Evolutionary conservation across 2,888 invertebrate genomes (phyloP), one percentile per base, ranked within the genome.

Genomic region (Eristalis intricaria): DNA sequence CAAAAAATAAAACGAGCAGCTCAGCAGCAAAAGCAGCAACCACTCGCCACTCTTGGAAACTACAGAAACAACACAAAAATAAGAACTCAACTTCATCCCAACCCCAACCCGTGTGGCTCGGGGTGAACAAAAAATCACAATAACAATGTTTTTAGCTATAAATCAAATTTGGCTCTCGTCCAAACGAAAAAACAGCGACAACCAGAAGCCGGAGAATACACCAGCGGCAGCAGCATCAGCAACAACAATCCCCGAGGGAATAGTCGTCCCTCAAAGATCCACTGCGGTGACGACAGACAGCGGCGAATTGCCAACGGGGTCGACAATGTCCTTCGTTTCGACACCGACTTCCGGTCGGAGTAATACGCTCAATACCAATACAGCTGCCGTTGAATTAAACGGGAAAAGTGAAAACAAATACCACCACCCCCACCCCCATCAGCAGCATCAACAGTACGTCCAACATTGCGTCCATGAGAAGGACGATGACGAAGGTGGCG

Each of bases 101-200:
- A 11, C 50, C 15, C 26, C 35, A 68, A 35, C 43, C 78, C 69
- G 78, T 86, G 83, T 65, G 78, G 74, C 61, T 61, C 56, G 76
- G 71, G 75, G 79, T 76, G 38, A 79, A 79, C 43, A 13, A 60
- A 71, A 78, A 86, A 83, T 74, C 63, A 63, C 65, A 78, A 86
- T 78, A 86, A 84, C 84, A 76, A 87, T 87, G 87, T 87, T 87
- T 80, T 58, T 84, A 84, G 87, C 87, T 84, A 80, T 84, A 84
- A 87, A 87, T 87, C 87, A 84, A 87, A 87, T 80, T 87, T 87
- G 87, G 87, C 87, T 84, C 19, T 76, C 87, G 79, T 84, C 87
- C 84, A 87, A 87, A 76, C 84, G 84, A 76, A 87, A 87, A 87
- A 80, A 87, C 75, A 50, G 50, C 50, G 50, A 50, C 19, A 79